These are phyloP conservation scores for Timema podura DNA, from an alignment of 2,888 invertebrate species.

Conservation along the genomic window DNA sequence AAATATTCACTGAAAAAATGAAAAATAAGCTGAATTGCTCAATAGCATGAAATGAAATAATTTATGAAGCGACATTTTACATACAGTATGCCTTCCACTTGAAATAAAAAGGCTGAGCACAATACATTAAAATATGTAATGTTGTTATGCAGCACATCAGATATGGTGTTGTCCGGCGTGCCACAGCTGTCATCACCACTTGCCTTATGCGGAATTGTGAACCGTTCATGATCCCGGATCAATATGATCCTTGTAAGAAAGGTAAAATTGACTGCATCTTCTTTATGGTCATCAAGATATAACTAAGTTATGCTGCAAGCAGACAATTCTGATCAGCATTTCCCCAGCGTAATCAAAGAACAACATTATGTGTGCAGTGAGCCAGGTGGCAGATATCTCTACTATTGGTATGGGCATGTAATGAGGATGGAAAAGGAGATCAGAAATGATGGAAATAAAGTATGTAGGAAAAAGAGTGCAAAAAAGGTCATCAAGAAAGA, in stretches of 20 bases:
- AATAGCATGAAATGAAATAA: neutral
- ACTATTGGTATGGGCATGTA: too few relatives aligned
- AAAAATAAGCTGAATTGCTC: too few relatives aligned
- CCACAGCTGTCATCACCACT: neutral
- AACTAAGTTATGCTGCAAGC: slow-evolving; percentile 11
- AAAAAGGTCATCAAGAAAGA: too few relatives aligned
- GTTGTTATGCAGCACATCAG: neutral
- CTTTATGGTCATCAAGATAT: slow-evolving; percentile 4
- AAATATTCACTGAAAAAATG: too few relatives aligned
- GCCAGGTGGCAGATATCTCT: slow-evolving; percentile 1
- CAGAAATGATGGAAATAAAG: too few relatives aligned
- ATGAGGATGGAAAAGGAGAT: too few relatives aligned
- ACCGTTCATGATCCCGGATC: too few relatives aligned
- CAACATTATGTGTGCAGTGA: slow-evolving; percentile 11
- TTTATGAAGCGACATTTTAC: neutral
- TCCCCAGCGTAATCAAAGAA: slow-evolving; percentile 9
- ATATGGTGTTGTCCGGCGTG: neutral
- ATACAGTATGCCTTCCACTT: neutral
- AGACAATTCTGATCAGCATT: slow-evolving; percentile 16
- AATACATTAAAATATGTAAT: neutral
- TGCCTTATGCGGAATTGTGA: too few relatives aligned
- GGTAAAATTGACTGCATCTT: slow-evolving; percentile 11
- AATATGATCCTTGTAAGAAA: neutral
- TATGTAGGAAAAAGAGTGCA: too few relatives aligned
- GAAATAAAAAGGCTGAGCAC: neutral